Percentiles rank a stretch among this genome's conserved stretches.
These are phyloP conservation scores for Mus pahari DNA, from an alignment of 2,113 vertebrate species.

Conservation along the genomic window DNA sequence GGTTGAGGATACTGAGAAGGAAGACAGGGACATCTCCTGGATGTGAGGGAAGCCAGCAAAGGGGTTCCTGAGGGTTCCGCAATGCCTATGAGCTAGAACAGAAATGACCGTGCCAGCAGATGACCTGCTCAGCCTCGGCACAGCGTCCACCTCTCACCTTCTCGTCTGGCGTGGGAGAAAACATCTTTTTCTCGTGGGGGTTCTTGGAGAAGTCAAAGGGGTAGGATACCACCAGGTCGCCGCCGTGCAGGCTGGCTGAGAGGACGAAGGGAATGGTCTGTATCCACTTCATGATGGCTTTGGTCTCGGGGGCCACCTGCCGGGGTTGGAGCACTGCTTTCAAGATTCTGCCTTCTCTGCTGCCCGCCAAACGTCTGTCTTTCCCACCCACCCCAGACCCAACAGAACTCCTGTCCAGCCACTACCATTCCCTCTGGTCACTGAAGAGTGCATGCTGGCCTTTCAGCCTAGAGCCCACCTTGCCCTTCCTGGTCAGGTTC, in stretches of 20 bases:
- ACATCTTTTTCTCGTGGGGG: conserved; percentile 93
- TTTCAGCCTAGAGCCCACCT: not conserved
- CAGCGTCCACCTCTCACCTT: conserved; percentile 86
- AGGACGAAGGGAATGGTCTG: conserved; percentile 93
- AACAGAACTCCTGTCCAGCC: not conserved
- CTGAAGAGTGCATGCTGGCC: fast-evolving
- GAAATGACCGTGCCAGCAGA: fast-evolving
- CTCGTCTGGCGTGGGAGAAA: conserved; percentile 96
- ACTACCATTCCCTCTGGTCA: not conserved
- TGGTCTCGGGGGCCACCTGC: conserved; percentile 97
- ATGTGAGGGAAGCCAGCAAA: not conserved
- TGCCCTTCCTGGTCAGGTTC: fast-evolving
- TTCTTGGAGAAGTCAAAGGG: conserved; percentile 96
- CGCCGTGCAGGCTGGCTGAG: conserved; percentile 96
- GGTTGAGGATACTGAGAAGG: not conserved
- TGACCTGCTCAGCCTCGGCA: not conserved
- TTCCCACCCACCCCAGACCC: not conserved
- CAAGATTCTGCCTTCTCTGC: fast-evolving
- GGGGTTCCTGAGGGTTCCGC: fast-evolving
- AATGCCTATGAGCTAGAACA: fast-evolving
- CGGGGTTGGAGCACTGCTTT: fast-evolving
- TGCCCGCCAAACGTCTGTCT: no score
- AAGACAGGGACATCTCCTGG: not conserved
- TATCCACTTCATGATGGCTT: conserved; percentile 97
- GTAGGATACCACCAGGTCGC: conserved; percentile 96